Base-by-base conservation (phyloP, 2,888 invertebrate genomes). In the Perizoma flavofasciatum region DNA sequence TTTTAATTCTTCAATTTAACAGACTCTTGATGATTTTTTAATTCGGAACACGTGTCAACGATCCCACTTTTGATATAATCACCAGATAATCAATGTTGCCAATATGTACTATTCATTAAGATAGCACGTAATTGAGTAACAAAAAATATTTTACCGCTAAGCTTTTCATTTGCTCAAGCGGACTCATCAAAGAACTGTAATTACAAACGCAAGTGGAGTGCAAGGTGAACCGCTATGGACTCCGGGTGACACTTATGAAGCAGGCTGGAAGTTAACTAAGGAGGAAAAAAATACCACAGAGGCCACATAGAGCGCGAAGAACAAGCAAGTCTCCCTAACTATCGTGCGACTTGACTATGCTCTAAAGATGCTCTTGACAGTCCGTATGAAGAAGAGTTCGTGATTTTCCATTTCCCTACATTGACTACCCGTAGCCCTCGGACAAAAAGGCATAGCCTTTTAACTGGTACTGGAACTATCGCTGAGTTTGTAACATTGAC, bases 191-290 rank as follows among this genome's bases (percentile, higher is more conserved):
- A 67, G 67, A 73, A 72, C 71, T 67, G 77, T 78, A 88, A 90
- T 91, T 90, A 91, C 85, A 85, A 82, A 76, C 77, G 77, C 83
- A 90, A 90, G 82, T 89, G 84, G 89, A 88, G 83, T 89, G 86
- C 82, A 85, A 80, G 81, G 74, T 72, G 72, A 68, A 80, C 88
- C 88, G 88, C 86, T 88, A 86, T 55, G 55, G 62, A 52, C 65
- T 59, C 49, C 71, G 62, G 81, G 87, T 88, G 89, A 86, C 88
- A 89, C 86, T 85, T 87, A 81, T 69, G 79, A 83, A 85, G 76
- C 86, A 77, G 79, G 79, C 77, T 85, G 81, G 76, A 83, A 82
- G 81, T 68, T 70, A 72, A 69, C 73, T 73, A 65, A 54, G 49
- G 50, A 61, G 53, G 9, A 5, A 22, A 44, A 61, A 57, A 54